Evolutionary conservation across 2,797 vertebrate genomes (phyloP).

Genomic region (Micrastur ruficollis): DNA sequence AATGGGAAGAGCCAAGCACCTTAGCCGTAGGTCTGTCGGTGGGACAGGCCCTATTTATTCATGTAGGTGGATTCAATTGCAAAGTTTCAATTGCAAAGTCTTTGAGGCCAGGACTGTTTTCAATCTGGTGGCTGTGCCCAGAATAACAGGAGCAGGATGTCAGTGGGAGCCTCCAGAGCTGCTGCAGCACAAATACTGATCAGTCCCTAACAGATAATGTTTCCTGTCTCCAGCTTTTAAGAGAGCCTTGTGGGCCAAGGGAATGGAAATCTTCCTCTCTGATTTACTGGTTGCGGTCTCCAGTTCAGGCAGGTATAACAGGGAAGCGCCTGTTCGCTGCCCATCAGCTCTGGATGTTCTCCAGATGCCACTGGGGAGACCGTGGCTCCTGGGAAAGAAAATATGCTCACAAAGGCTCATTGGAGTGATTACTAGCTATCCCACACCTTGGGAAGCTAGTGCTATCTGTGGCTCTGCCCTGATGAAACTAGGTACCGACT

Average conservation of each 20-base stretch:
- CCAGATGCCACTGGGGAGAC: not conserved
- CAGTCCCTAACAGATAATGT: constrained; percentile 28
- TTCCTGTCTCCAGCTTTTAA: constrained; percentile 44
- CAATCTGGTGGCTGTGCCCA: constrained; percentile 39
- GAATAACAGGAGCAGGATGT: constrained; percentile 67
- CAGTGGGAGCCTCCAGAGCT: constrained; percentile 34
- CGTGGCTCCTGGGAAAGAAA: not conserved
- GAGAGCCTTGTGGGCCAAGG: not conserved
- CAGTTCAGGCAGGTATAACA: constrained; percentile 5
- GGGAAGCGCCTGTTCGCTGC: not conserved
- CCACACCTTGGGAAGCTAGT: not conserved
- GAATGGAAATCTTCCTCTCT: not conserved
- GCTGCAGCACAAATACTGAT: constrained; percentile 13
- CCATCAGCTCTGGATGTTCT: not conserved
- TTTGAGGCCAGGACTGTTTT: not conserved
- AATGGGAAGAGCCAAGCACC: not conserved
- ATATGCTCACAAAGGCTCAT: not conserved
- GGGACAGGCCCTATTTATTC: not conserved
- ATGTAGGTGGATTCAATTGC: not conserved
- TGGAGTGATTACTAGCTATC: not conserved
- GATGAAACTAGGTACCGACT: not conserved
- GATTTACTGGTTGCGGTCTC: not conserved
- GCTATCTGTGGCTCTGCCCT: not conserved
- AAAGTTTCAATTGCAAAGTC: not conserved
- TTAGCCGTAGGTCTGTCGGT: not conserved